These are phyloP conservation scores for Zelleria hepariella DNA, from an alignment of 2,888 invertebrate genomes.

Conservation along the genomic window DNA sequence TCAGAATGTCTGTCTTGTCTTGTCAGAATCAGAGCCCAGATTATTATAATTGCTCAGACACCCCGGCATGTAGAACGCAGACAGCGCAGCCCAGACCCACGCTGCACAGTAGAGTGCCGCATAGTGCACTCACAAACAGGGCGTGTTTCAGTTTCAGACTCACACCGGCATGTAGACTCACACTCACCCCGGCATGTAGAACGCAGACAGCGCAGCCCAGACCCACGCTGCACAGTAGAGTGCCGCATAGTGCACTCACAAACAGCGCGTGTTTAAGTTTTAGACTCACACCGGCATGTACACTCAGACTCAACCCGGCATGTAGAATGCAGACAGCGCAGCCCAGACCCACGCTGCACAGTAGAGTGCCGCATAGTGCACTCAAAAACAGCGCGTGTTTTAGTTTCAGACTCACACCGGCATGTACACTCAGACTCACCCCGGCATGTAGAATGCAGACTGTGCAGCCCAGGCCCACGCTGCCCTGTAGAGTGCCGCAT, in stretches of 20 bases:
- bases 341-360: slow-evolving; percentile 74
- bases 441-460: not conserved
- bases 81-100: slow-evolving; percentile 74
- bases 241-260: slow-evolving; percentile 78
- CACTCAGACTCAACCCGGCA: too few species aligned
- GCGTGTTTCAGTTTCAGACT: slow-evolving; percentile 81
- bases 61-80: slow-evolving; percentile 67
- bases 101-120: slow-evolving; percentile 75
- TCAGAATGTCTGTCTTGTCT: too few species aligned
- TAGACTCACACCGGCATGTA: too few species aligned
- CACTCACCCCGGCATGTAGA: slow-evolving; percentile 72
- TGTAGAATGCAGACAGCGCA: slow-evolving; percentile 72
- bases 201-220: slow-evolving; percentile 74
- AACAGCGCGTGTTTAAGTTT: slow-evolving; percentile 82
- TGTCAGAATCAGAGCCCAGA: too few species aligned
- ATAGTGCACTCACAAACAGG: slow-evolving; percentile 80
- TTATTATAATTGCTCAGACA: too few species aligned
- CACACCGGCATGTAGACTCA: not conserved
- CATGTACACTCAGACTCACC: not conserved
- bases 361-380: slow-evolving; percentile 76
- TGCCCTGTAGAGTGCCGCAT: not conserved
- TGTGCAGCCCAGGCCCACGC: not conserved
- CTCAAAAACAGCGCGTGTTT: slow-evolving; percentile 84
- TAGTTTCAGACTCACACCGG: slow-evolving; percentile 69
- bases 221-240: slow-evolving; percentile 72